A percentile compares a stretch with the other conserved stretches of the same genome.
Conservation (phyloP, 2,888 invertebrate genomes). For the Pseudococcus longispinus region DNA sequence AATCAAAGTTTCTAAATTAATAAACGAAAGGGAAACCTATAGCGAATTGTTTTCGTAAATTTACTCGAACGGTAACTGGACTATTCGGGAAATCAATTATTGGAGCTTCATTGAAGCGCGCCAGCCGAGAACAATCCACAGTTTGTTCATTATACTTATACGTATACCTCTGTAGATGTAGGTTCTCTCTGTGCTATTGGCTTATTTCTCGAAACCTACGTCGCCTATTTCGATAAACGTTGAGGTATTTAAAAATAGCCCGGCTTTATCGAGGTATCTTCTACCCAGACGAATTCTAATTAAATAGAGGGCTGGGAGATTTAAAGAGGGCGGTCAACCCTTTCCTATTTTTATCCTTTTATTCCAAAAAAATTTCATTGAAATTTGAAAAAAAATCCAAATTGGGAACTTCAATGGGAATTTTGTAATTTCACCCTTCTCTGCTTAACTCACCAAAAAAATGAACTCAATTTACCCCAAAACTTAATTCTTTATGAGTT, state of each 20-base stretch:
- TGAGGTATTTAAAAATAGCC: not conserved
- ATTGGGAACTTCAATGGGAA: too few relatives aligned
- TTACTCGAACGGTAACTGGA: conserved; percentile 38
- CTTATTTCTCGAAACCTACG: conserved; percentile 3
- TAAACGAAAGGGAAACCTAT: conserved; percentile 25
- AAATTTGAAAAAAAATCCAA: too few relatives aligned
- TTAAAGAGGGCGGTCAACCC: not conserved
- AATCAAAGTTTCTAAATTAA: conserved; percentile 42
- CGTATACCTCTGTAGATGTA: not conserved
- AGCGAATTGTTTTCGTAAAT: conserved; percentile 38
- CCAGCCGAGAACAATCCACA: not conserved
- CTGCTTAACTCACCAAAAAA: too few relatives aligned
- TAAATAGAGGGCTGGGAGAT: not conserved
- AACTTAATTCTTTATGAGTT: too few relatives aligned
- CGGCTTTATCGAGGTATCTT: not conserved
- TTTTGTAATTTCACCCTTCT: too few relatives aligned
- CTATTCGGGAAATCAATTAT: conserved; percentile 39
- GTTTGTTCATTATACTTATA: conserved; percentile 12
- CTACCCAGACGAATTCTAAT: not conserved
- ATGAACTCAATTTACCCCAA: too few relatives aligned
- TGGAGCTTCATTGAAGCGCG: conserved; percentile 33
- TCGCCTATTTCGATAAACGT: not conserved
- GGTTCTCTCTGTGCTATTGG: not conserved
- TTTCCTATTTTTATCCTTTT: not conserved
- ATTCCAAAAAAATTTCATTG: too few relatives aligned